Conservation (phyloP, 2,113 vertebrate genomes). For the Scolopax mira region DNA sequence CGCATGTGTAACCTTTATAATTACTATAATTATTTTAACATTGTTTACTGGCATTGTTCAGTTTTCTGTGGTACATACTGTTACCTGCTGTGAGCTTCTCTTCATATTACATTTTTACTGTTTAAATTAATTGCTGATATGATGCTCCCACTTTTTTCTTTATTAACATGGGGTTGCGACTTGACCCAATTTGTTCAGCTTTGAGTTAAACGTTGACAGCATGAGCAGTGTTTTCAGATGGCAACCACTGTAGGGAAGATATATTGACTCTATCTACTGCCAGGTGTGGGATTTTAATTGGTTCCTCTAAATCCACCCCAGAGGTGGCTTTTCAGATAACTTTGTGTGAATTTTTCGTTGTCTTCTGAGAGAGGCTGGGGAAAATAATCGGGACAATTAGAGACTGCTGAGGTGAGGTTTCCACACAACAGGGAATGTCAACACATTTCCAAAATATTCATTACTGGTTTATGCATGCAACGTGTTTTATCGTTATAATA, state of each 20-base stretch:
- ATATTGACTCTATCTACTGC: not conserved
- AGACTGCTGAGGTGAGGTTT: too few species aligned
- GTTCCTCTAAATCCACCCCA: not conserved
- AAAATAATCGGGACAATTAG: too few species aligned
- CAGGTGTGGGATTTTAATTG: not conserved
- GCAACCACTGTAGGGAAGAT: not conserved
- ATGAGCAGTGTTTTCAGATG: not conserved
- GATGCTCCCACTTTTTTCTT: not conserved
- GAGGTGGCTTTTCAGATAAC: too few species aligned
- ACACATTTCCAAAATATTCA: too few species aligned
- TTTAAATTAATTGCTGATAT: not conserved
- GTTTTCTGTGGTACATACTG: not conserved
- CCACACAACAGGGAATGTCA: too few species aligned
- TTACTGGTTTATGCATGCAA: too few species aligned
- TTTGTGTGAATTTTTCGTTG: too few species aligned
- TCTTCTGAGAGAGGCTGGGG: too few species aligned
- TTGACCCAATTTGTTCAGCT: not conserved
- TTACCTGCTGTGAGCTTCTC: not conserved
- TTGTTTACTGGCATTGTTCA: not conserved
- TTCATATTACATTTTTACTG: not conserved
- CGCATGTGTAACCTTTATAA: conserved; percentile 17
- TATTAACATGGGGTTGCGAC: not conserved
- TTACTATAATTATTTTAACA: not conserved
- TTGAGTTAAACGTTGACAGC: not conserved
- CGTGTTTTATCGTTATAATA: too few species aligned